These are phyloP conservation scores for Aplochiton taeniatus DNA, from an alignment of 2,797 vertebrate genomes.

Conservation along the genomic window DNA sequence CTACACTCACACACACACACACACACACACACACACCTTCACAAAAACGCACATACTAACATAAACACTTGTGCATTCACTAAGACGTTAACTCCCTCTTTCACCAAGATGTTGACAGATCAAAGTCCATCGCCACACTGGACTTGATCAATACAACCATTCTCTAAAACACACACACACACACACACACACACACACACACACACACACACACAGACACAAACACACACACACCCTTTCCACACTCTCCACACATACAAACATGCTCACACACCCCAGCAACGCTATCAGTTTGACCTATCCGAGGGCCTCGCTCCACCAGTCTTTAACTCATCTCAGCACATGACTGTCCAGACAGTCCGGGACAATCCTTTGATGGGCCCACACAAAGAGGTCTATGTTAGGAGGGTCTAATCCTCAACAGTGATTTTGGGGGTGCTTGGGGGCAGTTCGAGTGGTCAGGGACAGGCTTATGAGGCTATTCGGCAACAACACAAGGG, in stretches of 20 bases:
- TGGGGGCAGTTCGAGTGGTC: too few relatives aligned
- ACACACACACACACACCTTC: background rate
- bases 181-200: too few relatives aligned
- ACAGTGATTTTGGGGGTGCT: too few relatives aligned
- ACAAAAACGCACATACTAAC: too few relatives aligned
- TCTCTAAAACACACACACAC: conserved; percentile 39
- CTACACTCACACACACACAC: background rate
- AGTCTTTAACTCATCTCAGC: conserved; percentile 45
- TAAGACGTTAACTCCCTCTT: background rate
- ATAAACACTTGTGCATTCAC: background rate
- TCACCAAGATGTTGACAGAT: conserved; percentile 58
- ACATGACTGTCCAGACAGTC: conserved; percentile 32
- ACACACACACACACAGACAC: background rate
- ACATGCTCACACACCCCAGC: background rate
- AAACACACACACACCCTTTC: background rate
- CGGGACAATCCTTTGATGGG: conserved; percentile 46
- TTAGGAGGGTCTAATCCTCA: background rate
- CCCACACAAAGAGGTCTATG: conserved; percentile 36
- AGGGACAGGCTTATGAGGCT: too few relatives aligned
- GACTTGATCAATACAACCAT: conserved; percentile 54
- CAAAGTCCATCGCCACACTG: conserved; percentile 56
- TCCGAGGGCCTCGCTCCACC: background rate
- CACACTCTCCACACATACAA: too few relatives aligned
- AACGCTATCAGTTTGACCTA: conserved; percentile 25
- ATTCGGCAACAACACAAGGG: too few relatives aligned